phyloP scores from a whole-genome alignment of 2,113 vertebrate genomes.

The Vidua macroura region DNA sequence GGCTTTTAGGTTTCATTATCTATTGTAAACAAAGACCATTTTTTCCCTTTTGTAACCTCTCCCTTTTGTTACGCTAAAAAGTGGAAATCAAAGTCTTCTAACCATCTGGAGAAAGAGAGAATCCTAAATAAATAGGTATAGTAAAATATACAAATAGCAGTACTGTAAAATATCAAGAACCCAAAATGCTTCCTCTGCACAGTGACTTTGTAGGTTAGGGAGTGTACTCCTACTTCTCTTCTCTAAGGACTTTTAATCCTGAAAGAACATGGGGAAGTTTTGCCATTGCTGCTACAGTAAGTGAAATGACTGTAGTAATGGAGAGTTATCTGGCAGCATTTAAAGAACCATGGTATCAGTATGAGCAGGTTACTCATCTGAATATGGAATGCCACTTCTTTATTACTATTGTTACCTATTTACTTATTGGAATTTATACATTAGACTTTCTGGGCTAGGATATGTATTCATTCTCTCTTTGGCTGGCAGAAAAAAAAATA shows the following conservation, averaged over 20 bases:
- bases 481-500: neutral
- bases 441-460: neutral
- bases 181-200: neutral
- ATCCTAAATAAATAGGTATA: neutral
- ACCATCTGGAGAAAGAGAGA: neutral
- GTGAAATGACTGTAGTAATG: neutral
- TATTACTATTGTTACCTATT: neutral
- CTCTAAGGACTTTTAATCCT: neutral
- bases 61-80: neutral
- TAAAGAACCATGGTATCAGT: neutral
- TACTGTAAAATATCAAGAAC: neutral
- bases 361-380: neutral
- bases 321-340: neutral
- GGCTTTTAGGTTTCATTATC: accelerated
- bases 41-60: neutral
- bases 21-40: neutral
- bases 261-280: neutral
- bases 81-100: neutral
- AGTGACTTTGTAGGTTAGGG: neutral
- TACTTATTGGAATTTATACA: neutral
- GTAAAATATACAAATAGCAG: neutral
- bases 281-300: neutral
- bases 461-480: neutral
- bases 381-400: neutral
- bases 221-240: neutral